phyloP scores from a whole-genome alignment of 2,113 vertebrate species.

The Cynopterus brachyotis region DNA sequence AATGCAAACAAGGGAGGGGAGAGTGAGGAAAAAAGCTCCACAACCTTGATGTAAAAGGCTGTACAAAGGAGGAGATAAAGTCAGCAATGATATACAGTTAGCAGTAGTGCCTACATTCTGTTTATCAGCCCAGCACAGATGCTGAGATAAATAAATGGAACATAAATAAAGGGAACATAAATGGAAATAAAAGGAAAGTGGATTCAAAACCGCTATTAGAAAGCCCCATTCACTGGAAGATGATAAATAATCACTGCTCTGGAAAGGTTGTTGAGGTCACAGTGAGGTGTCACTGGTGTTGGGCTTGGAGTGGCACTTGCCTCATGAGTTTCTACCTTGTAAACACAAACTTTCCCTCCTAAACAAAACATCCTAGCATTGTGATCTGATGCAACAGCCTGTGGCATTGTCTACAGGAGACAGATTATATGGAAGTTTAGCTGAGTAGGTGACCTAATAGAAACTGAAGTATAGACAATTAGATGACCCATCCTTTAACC shows the following conservation, averaged over 20 bases:
- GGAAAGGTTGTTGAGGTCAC: neutral
- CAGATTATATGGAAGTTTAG: neutral
- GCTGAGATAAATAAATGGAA: slow-evolving; percentile 25
- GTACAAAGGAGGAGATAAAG: slow-evolving; percentile 41
- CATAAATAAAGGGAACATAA: slow-evolving; percentile 13
- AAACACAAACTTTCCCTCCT: neutral
- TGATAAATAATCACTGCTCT: slow-evolving; percentile 43
- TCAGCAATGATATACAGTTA: slow-evolving; percentile 40
- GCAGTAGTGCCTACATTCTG: neutral
- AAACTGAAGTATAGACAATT: neutral
- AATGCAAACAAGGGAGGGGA: slow-evolving; percentile 3
- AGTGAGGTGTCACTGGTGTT: neutral
- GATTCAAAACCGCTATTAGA: slow-evolving; percentile 61
- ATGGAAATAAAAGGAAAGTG: slow-evolving; percentile 37
- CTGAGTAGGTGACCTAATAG: neutral
- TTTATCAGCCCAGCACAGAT: slow-evolving; percentile 44
- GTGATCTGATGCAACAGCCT: neutral
- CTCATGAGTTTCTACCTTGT: neutral
- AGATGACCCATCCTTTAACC: neutral
- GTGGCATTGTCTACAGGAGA: neutral
- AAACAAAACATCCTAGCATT: neutral
- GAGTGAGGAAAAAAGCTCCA: neutral
- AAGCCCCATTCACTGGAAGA: slow-evolving; percentile 47
- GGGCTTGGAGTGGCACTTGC: neutral
- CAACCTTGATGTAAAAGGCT: slow-evolving; percentile 47